Evolutionary conservation across 2,113 vertebrate genomes (phyloP).

Genomic region (Marcusenius ussheri): DNA sequence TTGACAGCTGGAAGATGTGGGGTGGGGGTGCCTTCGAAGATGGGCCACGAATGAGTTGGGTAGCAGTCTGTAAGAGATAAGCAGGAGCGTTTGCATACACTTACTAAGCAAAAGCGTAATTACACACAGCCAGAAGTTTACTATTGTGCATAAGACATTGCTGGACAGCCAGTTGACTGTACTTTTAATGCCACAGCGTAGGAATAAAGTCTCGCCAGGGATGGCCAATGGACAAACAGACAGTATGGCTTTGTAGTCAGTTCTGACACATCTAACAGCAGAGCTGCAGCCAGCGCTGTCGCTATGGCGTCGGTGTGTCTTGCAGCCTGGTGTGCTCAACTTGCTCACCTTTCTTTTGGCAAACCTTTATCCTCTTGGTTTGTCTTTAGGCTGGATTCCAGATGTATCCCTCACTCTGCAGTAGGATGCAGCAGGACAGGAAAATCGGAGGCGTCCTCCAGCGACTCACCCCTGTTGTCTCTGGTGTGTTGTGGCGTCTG

Average conservation of each 20-base stretch:
- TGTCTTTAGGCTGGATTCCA: neutral
- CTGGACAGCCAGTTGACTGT: neutral
- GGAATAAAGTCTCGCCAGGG: neutral
- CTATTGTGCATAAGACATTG: neutral
- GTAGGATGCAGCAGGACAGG: neutral
- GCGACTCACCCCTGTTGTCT: neutral
- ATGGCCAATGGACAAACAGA: neutral
- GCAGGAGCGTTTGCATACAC: neutral
- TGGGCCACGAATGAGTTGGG: neutral
- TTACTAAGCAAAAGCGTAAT: neutral
- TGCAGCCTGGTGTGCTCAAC: no score
- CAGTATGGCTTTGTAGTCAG: neutral
- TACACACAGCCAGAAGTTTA: neutral
- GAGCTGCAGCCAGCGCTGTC: neutral
- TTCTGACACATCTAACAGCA: neutral
- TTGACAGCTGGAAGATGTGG: neutral
- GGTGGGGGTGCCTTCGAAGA: neutral
- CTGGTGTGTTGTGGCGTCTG: neutral
- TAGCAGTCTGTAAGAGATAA: neutral
- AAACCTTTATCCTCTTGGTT: neutral
- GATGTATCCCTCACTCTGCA: neutral
- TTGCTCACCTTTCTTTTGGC: neutral
- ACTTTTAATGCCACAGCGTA: neutral
- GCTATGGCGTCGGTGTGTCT: neutral
- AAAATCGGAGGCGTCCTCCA: neutral